Percentiles rank a stretch among this genome's conserved stretches.
phyloP scores from a whole-genome alignment of 2,888 invertebrate genomes.

The Synanthedon vespiformis region DNA sequence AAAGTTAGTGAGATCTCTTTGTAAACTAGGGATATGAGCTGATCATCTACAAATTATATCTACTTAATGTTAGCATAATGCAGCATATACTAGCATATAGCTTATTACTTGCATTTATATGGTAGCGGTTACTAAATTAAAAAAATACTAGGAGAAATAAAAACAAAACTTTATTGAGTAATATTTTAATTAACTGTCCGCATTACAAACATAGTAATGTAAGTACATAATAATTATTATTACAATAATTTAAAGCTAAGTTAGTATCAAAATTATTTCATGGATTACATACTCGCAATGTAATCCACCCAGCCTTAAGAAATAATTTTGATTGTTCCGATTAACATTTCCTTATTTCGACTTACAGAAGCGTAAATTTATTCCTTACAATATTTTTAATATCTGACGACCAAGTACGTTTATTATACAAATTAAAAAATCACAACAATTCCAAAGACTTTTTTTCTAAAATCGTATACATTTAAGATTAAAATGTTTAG shows the following conservation, averaged over 20 bases:
- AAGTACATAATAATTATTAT: slow-evolving; percentile 3
- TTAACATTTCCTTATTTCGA: background rate
- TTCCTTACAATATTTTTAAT: background rate
- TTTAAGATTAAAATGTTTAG: background rate
- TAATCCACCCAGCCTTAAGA: slow-evolving; percentile 55
- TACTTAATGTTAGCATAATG: too few species aligned
- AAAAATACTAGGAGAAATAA: too few species aligned
- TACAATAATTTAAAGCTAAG: slow-evolving; percentile 10
- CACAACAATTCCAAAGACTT: background rate
- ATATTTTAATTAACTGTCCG: slow-evolving; percentile 9
- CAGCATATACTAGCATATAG: too few species aligned
- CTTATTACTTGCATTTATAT: too few species aligned
- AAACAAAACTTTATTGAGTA: slow-evolving; percentile 7
- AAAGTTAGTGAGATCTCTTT: too few species aligned
- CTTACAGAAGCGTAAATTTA: background rate
- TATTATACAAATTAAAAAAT: background rate
- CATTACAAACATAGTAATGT: slow-evolving; percentile 12
- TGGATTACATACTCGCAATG: slow-evolving; percentile 27
- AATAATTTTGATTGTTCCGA: slow-evolving; percentile 32
- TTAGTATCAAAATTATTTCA: slow-evolving; percentile 35
- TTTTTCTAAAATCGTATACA: slow-evolving; percentile 1
- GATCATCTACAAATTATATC: too few species aligned
- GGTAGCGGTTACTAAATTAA: too few species aligned
- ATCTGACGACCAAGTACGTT: background rate
- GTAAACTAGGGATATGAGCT: too few species aligned